These are phyloP conservation scores for Sycobia sp. DNA, from an alignment of 1,140 invertebrate genomes.

Conservation along the genomic window DNA sequence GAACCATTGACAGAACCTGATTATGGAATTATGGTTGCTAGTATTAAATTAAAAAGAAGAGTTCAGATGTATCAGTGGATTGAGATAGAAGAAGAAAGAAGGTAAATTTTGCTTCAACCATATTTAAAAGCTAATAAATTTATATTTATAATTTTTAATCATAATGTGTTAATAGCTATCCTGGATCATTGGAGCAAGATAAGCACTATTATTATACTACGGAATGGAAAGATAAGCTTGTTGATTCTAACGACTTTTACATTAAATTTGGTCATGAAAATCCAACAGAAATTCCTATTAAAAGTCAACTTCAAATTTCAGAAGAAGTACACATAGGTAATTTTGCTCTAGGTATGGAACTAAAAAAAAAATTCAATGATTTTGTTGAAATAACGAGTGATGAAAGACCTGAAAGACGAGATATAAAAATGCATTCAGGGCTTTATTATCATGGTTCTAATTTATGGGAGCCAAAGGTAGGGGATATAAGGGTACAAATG, in stretches of 20 bases:
- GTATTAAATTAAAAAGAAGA: conserved; percentile 74
- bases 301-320: conserved; percentile 66
- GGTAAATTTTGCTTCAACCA: too few relatives aligned
- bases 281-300: conserved; percentile 71
- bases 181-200: conserved; percentile 47
- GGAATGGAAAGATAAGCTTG: conserved; percentile 81
- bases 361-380: conserved; percentile 78
- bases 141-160: conserved; percentile 1
- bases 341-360: conserved; percentile 63
- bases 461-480: conserved; percentile 81
- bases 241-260: conserved; percentile 78
- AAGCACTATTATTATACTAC: conserved; percentile 76
- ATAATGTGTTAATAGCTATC: conserved; percentile 39
- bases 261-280: conserved; percentile 78
- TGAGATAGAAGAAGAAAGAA: conserved; percentile 71
- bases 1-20: conserved; percentile 81
- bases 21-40: conserved; percentile 77
- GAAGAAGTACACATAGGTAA: conserved; percentile 65
- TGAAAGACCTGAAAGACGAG: conserved; percentile 76
- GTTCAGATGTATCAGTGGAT: conserved; percentile 94
- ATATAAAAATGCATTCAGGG: conserved; percentile 84
- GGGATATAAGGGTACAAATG: conserved; percentile 82
- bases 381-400: conserved; percentile 83
- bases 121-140: neutral
- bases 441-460: conserved; percentile 84